Percentiles rank a stretch among this genome's conserved stretches.
phyloP scores from a whole-genome alignment of 2,888 invertebrate genomes.

The Eledona agricola region DNA sequence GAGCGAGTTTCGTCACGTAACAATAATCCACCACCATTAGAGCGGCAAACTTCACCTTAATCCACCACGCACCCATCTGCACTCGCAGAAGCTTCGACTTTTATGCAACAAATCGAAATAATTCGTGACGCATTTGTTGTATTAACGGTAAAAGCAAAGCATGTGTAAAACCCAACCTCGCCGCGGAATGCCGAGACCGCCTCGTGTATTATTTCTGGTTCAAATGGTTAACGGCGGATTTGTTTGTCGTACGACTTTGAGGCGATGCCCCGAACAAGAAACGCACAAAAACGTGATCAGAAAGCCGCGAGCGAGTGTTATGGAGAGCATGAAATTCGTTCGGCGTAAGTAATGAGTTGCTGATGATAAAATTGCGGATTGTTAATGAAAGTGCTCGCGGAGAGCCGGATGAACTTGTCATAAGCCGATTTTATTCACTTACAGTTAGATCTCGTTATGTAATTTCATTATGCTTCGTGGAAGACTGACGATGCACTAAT shows the following conservation, averaged over 20 bases:
- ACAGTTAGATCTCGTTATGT: too few species aligned
- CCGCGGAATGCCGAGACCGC: slow-evolving; percentile 3
- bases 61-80: slow-evolving; percentile 11
- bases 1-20: slow-evolving; percentile 42
- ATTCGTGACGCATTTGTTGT: slow-evolving; percentile 8
- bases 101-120: too few species aligned
- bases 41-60: slow-evolving; percentile 35
- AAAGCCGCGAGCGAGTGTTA: background rate
- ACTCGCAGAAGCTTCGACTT: too few species aligned
- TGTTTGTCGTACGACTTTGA: slow-evolving; percentile 1
- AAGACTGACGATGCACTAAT: too few species aligned
- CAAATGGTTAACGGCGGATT: slow-evolving; percentile 13
- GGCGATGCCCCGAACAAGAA: too few species aligned
- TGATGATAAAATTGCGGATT: too few species aligned
- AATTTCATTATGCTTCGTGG: too few species aligned
- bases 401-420: slow-evolving; percentile 8
- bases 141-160: slow-evolving; percentile 7
- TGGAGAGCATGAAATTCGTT: too few species aligned
- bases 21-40: slow-evolving; percentile 38
- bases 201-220: slow-evolving; percentile 1
- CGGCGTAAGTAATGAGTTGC: too few species aligned
- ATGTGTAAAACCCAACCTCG: slow-evolving; percentile 4
- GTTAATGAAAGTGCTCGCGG: slow-evolving; percentile 3
- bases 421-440: too few species aligned
- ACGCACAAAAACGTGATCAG: too few species aligned